Conservation (phyloP, 2,113 vertebrate genomes). For the Melanocharis versteri region DNA sequence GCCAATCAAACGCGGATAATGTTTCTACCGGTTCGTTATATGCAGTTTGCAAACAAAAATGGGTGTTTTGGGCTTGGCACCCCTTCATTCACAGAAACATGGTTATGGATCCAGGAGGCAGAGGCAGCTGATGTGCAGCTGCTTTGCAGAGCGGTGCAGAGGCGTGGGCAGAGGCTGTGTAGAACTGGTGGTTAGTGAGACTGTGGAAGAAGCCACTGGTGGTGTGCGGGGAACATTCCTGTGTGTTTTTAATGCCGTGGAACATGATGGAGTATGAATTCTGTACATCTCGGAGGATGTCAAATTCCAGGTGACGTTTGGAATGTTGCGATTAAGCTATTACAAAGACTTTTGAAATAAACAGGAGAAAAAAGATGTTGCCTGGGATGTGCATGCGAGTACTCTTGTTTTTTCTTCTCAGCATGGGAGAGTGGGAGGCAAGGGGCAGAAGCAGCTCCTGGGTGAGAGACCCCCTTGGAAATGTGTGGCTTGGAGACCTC, state of each 20-base stretch:
- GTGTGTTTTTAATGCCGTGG: background rate
- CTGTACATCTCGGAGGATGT: constrained; percentile 13
- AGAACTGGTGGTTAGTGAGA: background rate
- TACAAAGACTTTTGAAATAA: constrained; percentile 47
- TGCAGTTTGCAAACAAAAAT: background rate
- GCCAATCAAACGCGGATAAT: background rate
- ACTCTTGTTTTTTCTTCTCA: background rate
- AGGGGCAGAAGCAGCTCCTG: background rate
- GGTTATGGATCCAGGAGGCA: background rate
- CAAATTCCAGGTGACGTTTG: background rate
- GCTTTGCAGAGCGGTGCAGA: background rate
- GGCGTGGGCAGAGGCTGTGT: background rate
- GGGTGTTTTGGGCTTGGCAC: background rate
- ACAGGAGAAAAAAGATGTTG: background rate
- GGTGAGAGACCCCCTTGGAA: background rate
- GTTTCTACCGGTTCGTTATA: background rate
- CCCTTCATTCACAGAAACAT: background rate
- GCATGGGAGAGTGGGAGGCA: rapidly evolving
- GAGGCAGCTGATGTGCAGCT: background rate
- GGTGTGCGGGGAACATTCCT: background rate
- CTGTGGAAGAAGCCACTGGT: background rate
- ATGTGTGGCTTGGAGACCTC: background rate
- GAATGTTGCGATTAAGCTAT: constrained; percentile 27
- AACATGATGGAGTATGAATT: background rate
- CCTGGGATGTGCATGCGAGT: background rate